Percentiles rank a stretch among this genome's conserved stretches.
Conservation (phyloP, 1,140 invertebrate genomes). For the Ctenoplectra terminalis region DNA sequence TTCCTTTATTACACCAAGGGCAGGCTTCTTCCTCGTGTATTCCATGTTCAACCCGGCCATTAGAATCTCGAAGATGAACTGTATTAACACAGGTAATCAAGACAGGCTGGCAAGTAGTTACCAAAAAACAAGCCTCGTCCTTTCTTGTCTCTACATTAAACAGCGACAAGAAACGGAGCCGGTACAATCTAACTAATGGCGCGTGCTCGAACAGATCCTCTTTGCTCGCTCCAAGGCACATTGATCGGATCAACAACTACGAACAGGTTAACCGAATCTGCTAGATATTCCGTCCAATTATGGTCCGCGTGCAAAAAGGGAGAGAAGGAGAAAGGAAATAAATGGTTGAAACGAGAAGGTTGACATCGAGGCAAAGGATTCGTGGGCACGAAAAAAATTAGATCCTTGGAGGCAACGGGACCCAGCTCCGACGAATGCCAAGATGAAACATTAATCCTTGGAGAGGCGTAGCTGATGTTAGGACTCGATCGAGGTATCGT, state of each 20-base stretch:
- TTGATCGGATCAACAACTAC: slow-evolving; percentile 1
- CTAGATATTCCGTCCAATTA: slow-evolving; percentile 56
- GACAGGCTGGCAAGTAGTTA: neutral
- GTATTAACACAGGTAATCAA: neutral
- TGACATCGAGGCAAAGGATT: neutral
- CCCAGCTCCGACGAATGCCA: slow-evolving; percentile 54
- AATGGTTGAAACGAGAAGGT: neutral
- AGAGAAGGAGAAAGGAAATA: neutral
- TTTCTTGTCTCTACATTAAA: neutral
- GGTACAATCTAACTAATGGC: neutral
- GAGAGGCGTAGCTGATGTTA: slow-evolving; percentile 41
- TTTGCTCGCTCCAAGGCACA: slow-evolving; percentile 9
- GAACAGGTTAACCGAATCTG: slow-evolving; percentile 56
- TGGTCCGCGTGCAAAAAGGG: slow-evolving; percentile 16
- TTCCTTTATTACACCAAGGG: neutral
- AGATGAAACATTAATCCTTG: slow-evolving; percentile 36
- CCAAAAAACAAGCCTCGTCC: neutral
- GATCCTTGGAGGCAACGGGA: slow-evolving; percentile 57
- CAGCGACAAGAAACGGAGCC: neutral
- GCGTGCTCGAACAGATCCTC: slow-evolving; percentile 18
- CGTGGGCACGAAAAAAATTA: neutral
- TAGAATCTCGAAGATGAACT: neutral
- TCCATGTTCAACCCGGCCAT: neutral
- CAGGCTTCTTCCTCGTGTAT: neutral
- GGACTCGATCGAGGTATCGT: neutral